Conservation (phyloP, 2,113 vertebrate species). For the Epinephelus fuscoguttatus region DNA sequence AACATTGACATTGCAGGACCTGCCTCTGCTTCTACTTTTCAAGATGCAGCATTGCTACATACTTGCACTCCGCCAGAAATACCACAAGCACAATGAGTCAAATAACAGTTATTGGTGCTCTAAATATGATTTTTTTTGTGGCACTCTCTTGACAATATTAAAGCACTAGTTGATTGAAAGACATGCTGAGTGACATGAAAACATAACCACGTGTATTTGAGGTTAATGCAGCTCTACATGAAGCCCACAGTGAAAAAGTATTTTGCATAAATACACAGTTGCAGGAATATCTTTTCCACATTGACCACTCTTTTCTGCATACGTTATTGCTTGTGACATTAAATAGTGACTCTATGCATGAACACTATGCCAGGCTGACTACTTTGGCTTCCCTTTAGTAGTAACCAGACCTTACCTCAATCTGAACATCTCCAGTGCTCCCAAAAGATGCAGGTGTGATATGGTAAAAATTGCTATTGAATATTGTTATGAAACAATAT, state of each 20-base stretch:
- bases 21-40: background rate
- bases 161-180: background rate
- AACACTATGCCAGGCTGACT: background rate
- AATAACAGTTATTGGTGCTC: background rate
- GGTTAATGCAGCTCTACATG: background rate
- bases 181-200: background rate
- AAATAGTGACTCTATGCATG: too few relatives aligned
- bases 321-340: background rate
- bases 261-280: background rate
- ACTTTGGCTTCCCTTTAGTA: background rate
- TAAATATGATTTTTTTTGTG: background rate
- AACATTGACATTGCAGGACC: background rate
- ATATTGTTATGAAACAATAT: background rate
- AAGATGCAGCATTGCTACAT: background rate
- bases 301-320: background rate
- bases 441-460: background rate
- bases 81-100: too few relatives aligned
- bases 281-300: background rate
- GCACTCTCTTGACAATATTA: background rate
- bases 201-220: background rate
- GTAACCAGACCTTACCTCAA: background rate
- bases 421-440: background rate
- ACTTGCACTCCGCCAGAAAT: background rate
- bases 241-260: background rate
- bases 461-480: background rate